Conservation (phyloP, 2,888 invertebrate species). For the Lutraria lutraria region DNA sequence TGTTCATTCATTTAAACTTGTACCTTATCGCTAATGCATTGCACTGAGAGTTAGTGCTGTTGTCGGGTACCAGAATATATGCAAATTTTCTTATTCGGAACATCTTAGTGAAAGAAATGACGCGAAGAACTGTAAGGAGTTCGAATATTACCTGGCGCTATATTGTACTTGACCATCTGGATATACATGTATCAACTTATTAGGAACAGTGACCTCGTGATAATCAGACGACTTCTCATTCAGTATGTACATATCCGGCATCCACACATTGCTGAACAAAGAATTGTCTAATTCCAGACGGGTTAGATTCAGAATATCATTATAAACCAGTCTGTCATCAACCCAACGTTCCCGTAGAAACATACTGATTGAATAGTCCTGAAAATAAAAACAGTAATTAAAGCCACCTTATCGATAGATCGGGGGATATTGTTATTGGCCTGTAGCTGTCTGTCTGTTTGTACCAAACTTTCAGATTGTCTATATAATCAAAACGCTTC, state of each 20-base stretch:
- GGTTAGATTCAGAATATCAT: slow-evolving; percentile 67
- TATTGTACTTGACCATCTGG: slow-evolving; percentile 57
- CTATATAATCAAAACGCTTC: too few species aligned
- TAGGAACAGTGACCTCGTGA: slow-evolving; percentile 56
- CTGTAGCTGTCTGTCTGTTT: too few species aligned
- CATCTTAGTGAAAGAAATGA: not conserved
- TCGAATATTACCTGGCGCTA: slow-evolving; percentile 48
- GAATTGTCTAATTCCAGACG: slow-evolving; percentile 67
- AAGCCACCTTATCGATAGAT: too few species aligned
- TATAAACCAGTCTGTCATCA: slow-evolving; percentile 47
- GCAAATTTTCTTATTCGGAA: not conserved
- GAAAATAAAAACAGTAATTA: slow-evolving; percentile 1
- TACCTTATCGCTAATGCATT: too few species aligned
- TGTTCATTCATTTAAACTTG: too few species aligned
- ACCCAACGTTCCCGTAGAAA: slow-evolving; percentile 56
- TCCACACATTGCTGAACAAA: slow-evolving; percentile 70
- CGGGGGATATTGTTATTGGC: too few species aligned
- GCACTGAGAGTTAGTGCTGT: too few species aligned
- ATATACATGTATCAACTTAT: slow-evolving; percentile 60
- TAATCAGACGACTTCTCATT: slow-evolving; percentile 58
- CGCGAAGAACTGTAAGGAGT: not conserved
- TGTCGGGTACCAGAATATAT: not conserved
- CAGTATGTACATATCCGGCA: slow-evolving; percentile 45
- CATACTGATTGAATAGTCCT: slow-evolving; percentile 57
- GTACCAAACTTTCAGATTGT: too few species aligned